These are phyloP conservation scores for Puma concolor DNA, from an alignment of 2,113 vertebrate species.

Conservation along the genomic window DNA sequence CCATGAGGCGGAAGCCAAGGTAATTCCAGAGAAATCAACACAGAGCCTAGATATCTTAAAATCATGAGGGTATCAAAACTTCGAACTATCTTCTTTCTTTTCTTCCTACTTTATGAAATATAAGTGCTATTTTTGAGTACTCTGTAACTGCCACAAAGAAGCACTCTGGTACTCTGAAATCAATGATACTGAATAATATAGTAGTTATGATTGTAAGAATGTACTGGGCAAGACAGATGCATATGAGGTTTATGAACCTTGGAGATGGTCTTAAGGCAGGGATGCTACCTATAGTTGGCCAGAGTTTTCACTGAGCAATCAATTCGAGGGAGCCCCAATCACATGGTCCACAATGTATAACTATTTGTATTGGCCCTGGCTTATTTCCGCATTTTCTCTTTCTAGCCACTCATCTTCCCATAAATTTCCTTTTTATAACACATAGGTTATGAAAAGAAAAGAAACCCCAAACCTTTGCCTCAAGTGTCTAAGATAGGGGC, in stretches of 20 bases:
- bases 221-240: neutral
- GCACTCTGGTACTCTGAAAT: neutral
- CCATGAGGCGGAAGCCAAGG: neutral
- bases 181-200: neutral
- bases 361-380: neutral
- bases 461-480: neutral
- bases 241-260: neutral
- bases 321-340: neutral
- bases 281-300: neutral
- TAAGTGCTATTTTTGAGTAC: neutral
- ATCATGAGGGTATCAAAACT: neutral
- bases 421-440: slow-evolving; percentile 10
- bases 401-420: neutral
- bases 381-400: neutral
- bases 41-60: neutral
- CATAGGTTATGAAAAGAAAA: neutral
- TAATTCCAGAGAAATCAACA: neutral
- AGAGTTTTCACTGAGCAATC: neutral
- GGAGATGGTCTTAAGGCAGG: neutral
- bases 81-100: neutral
- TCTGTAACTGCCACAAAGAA: neutral
- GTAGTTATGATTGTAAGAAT: neutral
- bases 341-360: neutral
- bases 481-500: neutral
- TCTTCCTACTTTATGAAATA: slow-evolving; percentile 12